These are phyloP conservation scores for Apodemia hepburni DNA, from an alignment of 2,888 invertebrate genomes.

Conservation along the genomic window DNA sequence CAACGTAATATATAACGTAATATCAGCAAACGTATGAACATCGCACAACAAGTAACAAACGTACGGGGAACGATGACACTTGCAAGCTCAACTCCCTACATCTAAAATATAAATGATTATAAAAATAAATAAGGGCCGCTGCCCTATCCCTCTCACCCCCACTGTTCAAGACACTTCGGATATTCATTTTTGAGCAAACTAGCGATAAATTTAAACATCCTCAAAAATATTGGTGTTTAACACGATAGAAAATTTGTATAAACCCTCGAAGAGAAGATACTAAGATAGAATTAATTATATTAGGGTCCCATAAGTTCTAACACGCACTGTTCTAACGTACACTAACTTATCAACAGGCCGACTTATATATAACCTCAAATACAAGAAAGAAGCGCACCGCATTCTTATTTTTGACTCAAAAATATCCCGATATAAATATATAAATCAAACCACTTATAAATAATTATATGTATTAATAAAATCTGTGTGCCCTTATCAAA, in stretches of 20 bases:
- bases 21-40: conserved; percentile 24
- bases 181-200: conserved; percentile 47
- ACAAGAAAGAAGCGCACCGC: conserved; percentile 41
- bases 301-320: conserved; percentile 20
- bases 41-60: conserved; percentile 38
- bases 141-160: conserved; percentile 55
- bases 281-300: conserved; percentile 19
- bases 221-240: conserved; percentile 41
- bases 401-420: conserved; percentile 44
- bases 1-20: conserved; percentile 24
- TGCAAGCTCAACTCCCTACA: conserved; percentile 59
- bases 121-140: conserved; percentile 74
- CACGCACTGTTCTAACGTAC: conserved; percentile 23
- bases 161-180: conserved; percentile 39
- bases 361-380: conserved; percentile 44
- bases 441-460: conserved; percentile 57
- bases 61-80: conserved; percentile 45
- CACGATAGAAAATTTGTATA: conserved; percentile 31
- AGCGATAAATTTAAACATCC: conserved; percentile 39
- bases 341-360: conserved; percentile 39
- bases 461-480: conserved; percentile 52
- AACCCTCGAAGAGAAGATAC: conserved; percentile 18
- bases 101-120: conserved; percentile 75
- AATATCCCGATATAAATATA: conserved; percentile 42
- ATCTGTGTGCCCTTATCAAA: conserved; percentile 41